Evolutionary conservation across 2,888 invertebrate species (phyloP).

Genomic region (Agrotis ipsilon): DNA sequence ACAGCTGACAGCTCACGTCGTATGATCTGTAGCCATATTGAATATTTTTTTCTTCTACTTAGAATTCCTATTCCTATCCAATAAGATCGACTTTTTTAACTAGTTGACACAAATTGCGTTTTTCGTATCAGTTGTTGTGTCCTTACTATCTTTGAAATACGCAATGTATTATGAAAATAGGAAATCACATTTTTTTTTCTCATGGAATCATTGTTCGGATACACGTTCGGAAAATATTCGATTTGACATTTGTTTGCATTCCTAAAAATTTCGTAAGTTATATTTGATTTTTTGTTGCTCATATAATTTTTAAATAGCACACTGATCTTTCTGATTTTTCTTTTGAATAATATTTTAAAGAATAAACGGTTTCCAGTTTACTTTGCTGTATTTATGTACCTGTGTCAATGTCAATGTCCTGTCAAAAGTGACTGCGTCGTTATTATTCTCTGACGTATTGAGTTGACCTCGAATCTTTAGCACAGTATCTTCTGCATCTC

Average conservation of each 20-base stretch:
- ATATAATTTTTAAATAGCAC: not conserved
- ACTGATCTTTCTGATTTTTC: no score
- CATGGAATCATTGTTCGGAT: constrained; percentile 28
- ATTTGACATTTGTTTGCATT: not conserved
- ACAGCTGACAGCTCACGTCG: constrained; percentile 90
- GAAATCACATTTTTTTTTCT: constrained; percentile 46
- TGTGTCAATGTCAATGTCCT: constrained; percentile 12
- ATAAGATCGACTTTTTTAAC: constrained; percentile 42
- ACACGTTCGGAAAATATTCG: constrained; percentile 30
- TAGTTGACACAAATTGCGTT: constrained; percentile 50
- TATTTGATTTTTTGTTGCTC: not conserved
- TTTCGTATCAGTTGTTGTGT: constrained; percentile 30
- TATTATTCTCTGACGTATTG: not conserved
- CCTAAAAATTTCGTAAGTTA: not conserved
- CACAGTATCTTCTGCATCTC: constrained; percentile 30
- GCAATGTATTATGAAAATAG: constrained; percentile 53
- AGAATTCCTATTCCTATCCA: constrained; percentile 54
- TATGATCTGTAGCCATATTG: constrained; percentile 89
- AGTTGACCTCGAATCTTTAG: constrained; percentile 14
- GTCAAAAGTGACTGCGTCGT: constrained; percentile 7
- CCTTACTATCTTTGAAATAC: constrained; percentile 38
- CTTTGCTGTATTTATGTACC: not conserved
- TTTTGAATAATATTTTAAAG: no score
- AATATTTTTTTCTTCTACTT: constrained; percentile 75
- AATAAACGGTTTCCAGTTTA: not conserved